Conservation (phyloP, 2,797 vertebrate species). For the Trachops cirrhosus region DNA sequence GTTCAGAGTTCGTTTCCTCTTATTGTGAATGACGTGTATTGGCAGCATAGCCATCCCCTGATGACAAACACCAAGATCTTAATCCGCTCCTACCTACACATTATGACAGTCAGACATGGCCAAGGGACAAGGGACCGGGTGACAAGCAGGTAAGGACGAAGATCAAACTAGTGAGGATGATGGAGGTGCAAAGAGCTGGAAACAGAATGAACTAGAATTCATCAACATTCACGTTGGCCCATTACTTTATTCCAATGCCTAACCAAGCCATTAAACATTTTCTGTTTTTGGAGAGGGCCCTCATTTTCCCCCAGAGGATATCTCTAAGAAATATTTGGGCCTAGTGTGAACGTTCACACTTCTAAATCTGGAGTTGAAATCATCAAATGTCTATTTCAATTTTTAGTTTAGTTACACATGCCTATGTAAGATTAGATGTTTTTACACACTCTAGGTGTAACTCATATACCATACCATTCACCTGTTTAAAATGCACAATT, state of each 20-base stretch:
- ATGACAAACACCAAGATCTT: background rate
- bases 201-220: background rate
- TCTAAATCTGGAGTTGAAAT: background rate
- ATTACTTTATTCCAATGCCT: background rate
- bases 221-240: background rate
- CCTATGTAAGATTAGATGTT: background rate
- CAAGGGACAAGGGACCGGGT: background rate
- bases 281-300: background rate
- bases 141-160: background rate
- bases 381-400: background rate
- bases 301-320: background rate
- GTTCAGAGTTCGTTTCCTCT: background rate
- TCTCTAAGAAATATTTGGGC: background rate
- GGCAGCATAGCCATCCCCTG: background rate
- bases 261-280: background rate
- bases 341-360: too few relatives aligned
- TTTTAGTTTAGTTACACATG: background rate
- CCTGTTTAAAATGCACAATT: background rate
- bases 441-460: background rate
- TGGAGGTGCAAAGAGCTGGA: background rate
- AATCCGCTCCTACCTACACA: background rate
- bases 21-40: background rate
- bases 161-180: background rate
- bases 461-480: background rate
- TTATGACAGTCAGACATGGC: background rate